Conservation (phyloP, 2,888 invertebrate genomes). For the Melolontha melolontha region DNA sequence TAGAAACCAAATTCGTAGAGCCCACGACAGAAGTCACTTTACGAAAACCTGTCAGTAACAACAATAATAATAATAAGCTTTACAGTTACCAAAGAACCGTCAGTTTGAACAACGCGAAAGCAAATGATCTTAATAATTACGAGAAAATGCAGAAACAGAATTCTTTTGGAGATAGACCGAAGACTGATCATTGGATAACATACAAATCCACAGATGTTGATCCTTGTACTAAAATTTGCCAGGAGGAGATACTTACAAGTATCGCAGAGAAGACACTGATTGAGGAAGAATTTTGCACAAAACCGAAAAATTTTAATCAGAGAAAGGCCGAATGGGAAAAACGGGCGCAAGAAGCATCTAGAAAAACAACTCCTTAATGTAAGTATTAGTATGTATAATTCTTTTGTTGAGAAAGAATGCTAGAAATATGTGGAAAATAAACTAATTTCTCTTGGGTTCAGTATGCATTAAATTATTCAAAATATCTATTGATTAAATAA, state of each 20-base stretch:
- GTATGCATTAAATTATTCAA: too few species aligned
- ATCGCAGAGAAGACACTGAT: slow-evolving; percentile 55
- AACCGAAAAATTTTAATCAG: slow-evolving; percentile 80
- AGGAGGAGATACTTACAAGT: slow-evolving; percentile 51
- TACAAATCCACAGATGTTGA: slow-evolving; percentile 40
- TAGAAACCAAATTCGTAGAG: slow-evolving; percentile 52
- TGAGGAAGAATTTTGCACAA: slow-evolving; percentile 63
- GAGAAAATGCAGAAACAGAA: slow-evolving; percentile 59
- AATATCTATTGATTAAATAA: too few species aligned
- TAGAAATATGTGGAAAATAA: too few species aligned
- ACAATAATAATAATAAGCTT: slow-evolving; percentile 47
- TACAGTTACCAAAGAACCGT: slow-evolving; percentile 52
- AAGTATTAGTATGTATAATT: slow-evolving; percentile 28
- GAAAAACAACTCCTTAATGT: slow-evolving; percentile 64
- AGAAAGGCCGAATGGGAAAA: slow-evolving; percentile 84
- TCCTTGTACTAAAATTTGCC: slow-evolving; percentile 41
- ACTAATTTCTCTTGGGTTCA: too few species aligned
- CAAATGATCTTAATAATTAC: slow-evolving; percentile 52
- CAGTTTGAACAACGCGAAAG: slow-evolving; percentile 56
- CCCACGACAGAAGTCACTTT: slow-evolving; percentile 56
- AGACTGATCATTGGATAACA: slow-evolving; percentile 57
- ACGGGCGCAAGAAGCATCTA: slow-evolving; percentile 78
- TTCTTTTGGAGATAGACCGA: slow-evolving; percentile 57
- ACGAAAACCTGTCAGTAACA: slow-evolving; percentile 53
- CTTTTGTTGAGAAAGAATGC: too few species aligned